These are phyloP conservation scores for Brachyptera risi DNA, from an alignment of 2,888 invertebrate species.

Conservation along the genomic window DNA sequence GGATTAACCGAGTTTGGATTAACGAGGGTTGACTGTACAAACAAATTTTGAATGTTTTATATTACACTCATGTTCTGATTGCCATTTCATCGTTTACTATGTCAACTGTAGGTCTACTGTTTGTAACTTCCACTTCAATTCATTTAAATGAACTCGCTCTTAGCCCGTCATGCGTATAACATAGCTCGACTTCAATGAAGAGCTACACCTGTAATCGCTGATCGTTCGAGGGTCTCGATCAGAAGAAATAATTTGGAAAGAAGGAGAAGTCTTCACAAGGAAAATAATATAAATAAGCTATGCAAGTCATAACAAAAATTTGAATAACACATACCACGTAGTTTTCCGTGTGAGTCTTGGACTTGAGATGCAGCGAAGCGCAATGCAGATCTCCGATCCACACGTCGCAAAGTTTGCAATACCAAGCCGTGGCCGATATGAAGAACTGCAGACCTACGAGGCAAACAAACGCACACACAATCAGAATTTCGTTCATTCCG, in stretches of 20 bases:
- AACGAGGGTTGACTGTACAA: too few species aligned
- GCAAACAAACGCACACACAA: conserved; percentile 38
- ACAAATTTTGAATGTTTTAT: too few species aligned
- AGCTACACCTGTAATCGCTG: too few species aligned
- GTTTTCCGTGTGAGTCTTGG: conserved; percentile 70
- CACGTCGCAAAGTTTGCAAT: conserved; percentile 79
- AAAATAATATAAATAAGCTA: neutral
- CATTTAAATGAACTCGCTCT: too few species aligned
- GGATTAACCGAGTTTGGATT: too few species aligned
- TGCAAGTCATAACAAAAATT: neutral
- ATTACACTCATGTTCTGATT: too few species aligned
- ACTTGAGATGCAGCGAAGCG: conserved; percentile 81
- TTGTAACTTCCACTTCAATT: too few species aligned
- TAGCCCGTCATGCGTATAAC: too few species aligned
- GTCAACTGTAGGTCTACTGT: too few species aligned
- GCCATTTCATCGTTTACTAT: too few species aligned
- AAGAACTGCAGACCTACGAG: conserved; percentile 81
- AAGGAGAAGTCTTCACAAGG: neutral
- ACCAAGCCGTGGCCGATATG: conserved; percentile 83
- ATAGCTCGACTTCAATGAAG: too few species aligned
- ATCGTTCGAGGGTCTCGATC: too few species aligned
- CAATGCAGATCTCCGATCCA: conserved; percentile 89
- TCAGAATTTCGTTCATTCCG: neutral
- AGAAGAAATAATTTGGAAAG: neutral
- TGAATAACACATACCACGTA: conserved; percentile 62